Percentiles rank a stretch among this genome's conserved stretches.
Evolutionary conservation across 1,140 invertebrate species (phyloP).

Genomic region (Reticulitermes speratus): DNA sequence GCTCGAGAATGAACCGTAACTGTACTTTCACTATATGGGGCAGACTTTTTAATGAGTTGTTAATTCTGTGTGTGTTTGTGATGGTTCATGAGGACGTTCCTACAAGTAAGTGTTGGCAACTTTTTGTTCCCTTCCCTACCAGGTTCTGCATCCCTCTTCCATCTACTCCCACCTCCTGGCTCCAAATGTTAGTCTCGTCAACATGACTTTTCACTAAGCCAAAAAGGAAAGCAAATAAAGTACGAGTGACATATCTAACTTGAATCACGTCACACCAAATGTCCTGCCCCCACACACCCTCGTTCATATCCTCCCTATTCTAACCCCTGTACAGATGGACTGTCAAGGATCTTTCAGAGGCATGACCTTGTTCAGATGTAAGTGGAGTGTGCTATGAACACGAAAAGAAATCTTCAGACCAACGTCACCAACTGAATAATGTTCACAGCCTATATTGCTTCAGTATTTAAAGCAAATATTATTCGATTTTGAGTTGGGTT

Average conservation of each 20-base stretch:
- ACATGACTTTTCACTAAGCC: conserved; percentile 12
- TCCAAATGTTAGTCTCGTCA: not conserved
- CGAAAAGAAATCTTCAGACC: not conserved
- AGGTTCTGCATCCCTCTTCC: not conserved
- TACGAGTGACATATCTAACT: conserved; percentile 4
- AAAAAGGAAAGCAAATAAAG: conserved; percentile 9
- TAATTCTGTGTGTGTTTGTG: not conserved
- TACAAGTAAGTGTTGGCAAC: not conserved
- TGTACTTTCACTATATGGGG: not conserved
- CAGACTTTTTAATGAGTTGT: conserved; percentile 15
- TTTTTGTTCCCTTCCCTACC: not conserved
- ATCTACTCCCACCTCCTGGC: not conserved
- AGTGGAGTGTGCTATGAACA: not conserved
- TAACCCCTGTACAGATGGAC: not conserved
- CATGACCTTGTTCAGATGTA: too few species aligned
- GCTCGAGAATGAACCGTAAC: not conserved
- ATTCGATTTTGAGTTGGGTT: too few species aligned
- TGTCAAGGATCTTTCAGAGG: too few species aligned
- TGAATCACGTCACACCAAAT: not conserved
- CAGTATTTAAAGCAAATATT: not conserved
- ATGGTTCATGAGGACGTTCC: not conserved
- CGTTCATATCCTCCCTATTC: too few species aligned
- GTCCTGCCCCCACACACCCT: not conserved
- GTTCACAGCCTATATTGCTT: not conserved
- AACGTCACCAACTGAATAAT: not conserved